Conservation (phyloP, 2,888 invertebrate genomes). For the Aelia acuminata region DNA sequence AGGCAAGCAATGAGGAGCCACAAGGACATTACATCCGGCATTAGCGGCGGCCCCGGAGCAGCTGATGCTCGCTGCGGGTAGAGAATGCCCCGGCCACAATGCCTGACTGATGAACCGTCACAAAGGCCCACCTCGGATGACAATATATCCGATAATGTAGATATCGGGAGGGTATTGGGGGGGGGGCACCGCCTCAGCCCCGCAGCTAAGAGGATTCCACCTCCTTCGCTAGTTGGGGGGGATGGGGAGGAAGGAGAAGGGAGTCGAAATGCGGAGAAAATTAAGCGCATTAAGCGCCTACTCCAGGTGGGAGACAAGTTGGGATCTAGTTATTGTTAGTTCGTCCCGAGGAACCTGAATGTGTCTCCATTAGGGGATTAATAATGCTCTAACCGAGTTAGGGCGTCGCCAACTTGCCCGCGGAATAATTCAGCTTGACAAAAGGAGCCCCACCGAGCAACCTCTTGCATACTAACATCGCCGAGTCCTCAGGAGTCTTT, state of each 20-base stretch:
- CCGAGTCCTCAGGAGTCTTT: not conserved
- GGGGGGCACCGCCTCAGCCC: conserved; percentile 23
- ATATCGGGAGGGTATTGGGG: not conserved
- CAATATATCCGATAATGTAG: conserved; percentile 58
- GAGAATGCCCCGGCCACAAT: conserved; percentile 34
- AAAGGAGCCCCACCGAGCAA: conserved; percentile 32
- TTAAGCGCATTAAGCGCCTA: conserved; percentile 63
- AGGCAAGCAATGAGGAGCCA: not conserved
- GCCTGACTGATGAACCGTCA: conserved; percentile 52
- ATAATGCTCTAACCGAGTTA: conserved; percentile 65
- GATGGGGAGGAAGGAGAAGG: too few species aligned
- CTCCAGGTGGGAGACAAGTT: conserved; percentile 62
- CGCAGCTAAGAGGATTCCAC: conserved; percentile 32
- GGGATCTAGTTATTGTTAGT: conserved; percentile 64
- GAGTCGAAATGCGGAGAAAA: conserved; percentile 61
- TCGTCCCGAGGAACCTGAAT: conserved; percentile 63
- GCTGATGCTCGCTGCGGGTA: conserved; percentile 8
- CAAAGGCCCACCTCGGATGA: conserved; percentile 50
- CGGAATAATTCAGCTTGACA: conserved; percentile 59
- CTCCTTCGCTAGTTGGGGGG: too few species aligned
- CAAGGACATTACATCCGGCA: conserved; percentile 31
- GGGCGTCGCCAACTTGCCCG: conserved; percentile 45
- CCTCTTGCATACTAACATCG: conserved; percentile 42
- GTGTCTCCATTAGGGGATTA: conserved; percentile 65
- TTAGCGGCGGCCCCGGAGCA: not conserved